phyloP scores from a whole-genome alignment of 2,888 invertebrate species.

The Phytoseiulus persimilis region DNA sequence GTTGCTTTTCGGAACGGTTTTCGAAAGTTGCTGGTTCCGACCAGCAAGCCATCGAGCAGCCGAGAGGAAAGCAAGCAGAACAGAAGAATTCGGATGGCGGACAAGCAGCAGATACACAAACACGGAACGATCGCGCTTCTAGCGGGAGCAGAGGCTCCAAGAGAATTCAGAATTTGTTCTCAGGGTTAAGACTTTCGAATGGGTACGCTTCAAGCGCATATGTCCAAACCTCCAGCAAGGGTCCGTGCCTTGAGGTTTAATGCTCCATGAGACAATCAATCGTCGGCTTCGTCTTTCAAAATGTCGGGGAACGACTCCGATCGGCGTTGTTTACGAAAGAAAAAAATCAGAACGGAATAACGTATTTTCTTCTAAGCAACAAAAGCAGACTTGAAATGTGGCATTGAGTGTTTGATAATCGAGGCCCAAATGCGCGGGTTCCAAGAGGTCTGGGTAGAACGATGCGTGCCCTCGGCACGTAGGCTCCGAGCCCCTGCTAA shows the following conservation, averaged over 20 bases:
- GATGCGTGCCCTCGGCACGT: too few relatives aligned
- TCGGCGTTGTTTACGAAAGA: neutral
- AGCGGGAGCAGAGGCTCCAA: neutral
- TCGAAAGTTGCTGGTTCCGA: neutral
- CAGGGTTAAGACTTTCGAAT: neutral
- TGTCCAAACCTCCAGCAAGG: neutral
- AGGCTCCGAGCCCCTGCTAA: too few relatives aligned
- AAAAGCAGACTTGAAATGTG: too few relatives aligned
- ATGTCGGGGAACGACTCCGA: neutral
- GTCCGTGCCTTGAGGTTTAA: neutral
- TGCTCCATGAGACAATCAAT: constrained; percentile 5
- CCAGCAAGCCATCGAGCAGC: neutral
- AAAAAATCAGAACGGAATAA: neutral
- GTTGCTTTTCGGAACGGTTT: neutral
- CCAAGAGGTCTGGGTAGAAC: too few relatives aligned
- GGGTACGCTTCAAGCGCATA: neutral
- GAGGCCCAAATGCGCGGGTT: too few relatives aligned
- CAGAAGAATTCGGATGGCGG: neutral
- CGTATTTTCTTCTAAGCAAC: neutral
- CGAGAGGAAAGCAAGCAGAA: neutral
- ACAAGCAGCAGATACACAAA: neutral
- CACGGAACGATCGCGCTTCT: neutral
- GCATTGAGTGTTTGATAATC: too few relatives aligned
- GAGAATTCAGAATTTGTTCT: neutral
- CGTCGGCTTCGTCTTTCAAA: neutral